A percentile compares a stretch with the other conserved stretches of the same genome.
Evolutionary conservation across 2,113 vertebrate species (phyloP).

Genomic region (Caranx ignobilis): DNA sequence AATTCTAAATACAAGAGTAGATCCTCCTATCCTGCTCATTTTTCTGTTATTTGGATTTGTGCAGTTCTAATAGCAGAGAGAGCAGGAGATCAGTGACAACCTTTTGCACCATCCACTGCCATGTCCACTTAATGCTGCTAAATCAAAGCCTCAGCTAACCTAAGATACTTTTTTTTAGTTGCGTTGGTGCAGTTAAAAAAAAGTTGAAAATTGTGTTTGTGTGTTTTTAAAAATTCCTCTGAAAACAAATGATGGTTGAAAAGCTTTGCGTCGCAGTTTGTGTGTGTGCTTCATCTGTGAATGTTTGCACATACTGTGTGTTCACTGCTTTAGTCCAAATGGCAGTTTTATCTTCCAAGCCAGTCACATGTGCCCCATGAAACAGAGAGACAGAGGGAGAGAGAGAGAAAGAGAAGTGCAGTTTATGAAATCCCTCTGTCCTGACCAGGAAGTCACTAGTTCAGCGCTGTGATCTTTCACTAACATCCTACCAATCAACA

Average conservation of each 20-base stretch:
- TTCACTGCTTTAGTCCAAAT: no score
- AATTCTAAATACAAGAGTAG: neutral
- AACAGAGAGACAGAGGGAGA: no score
- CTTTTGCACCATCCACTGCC: neutral
- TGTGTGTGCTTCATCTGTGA: no score
- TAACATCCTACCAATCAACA: neutral
- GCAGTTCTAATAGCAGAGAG: neutral
- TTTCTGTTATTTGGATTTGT: neutral
- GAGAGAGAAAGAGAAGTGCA: no score
- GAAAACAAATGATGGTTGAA: neutral
- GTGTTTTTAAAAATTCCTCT: neutral
- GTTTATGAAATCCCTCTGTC: constrained; percentile 19
- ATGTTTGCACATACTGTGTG: no score
- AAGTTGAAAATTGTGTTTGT: neutral
- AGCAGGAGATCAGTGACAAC: neutral
- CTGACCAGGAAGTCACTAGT: constrained; percentile 3
- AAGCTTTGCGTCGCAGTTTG: neutral
- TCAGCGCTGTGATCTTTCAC: constrained; percentile 7
- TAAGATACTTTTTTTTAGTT: neutral
- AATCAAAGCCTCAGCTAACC: neutral
- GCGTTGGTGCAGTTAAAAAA: neutral
- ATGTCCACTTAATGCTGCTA: neutral
- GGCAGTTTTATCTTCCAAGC: neutral
- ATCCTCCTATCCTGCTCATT: neutral
- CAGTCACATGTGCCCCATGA: neutral